Base-by-base conservation (phyloP, 2,888 invertebrate genomes). In the Chromoteleia sp. region DNA sequence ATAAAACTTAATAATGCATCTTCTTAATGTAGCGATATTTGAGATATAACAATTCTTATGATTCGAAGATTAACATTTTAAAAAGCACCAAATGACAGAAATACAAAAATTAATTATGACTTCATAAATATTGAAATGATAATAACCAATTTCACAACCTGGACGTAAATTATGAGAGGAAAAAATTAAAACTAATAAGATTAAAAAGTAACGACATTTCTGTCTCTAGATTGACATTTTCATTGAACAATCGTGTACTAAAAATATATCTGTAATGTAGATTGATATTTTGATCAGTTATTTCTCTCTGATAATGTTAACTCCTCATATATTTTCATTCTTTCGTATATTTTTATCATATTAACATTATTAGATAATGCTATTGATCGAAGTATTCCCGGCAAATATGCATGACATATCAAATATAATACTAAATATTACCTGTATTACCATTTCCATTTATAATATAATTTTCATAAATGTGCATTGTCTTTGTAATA, bases 71-170 rank as follows among this genome's bases (percentile, higher is more conserved):
- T 25, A 25, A 21, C 36, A 65, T 65, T 33, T 39, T 41, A 41
- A 41, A 67, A 29, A 43, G 15, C 7, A 12, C 12, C 41, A 41
- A 41, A 54, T 43, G 41, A 21, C 33, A 19, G 33, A 39, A 54
- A 39, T 17, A 39, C 50, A 19, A 25, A 54, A 54, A 41, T 67
- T 41, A 52, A 61, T 50, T 5, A 50, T 25, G 65, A 36, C 17
- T 25, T 65, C 59, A 59, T 59, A 29, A 59, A 59, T 59, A 59
- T 43, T 59, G 14, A 14, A 59, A 8, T n/a, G 10, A 21, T 8
- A 43, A 59, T 59, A 43, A 43, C 29, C 25, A n/a, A 59, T 29
- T 25, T 43, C 12, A 59, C 15, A 29, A 43, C 5, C 21, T 39
- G 0, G 10, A 25, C 10, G 5, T 14, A 29, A 58, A 39, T 25